Conservation (phyloP, 2,888 invertebrate genomes). For the Dendrolimus houi region DNA sequence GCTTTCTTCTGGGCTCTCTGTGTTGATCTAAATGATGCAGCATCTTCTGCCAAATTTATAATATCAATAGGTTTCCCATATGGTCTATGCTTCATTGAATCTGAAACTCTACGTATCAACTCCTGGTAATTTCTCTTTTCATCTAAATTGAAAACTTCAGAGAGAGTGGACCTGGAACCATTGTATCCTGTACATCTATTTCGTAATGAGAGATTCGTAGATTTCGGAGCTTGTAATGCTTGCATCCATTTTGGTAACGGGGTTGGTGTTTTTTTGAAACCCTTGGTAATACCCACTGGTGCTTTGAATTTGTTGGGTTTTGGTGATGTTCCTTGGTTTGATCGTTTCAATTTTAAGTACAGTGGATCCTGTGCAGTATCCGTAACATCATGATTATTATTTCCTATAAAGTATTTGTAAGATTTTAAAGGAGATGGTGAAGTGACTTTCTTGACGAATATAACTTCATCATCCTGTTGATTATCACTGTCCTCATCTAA, state of each 20-base stretch:
- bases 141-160: constrained; percentile 73
- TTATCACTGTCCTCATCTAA: constrained; percentile 46
- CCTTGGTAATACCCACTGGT: constrained; percentile 51
- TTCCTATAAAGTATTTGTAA: constrained; percentile 39
- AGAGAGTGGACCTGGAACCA: constrained; percentile 49
- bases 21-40: constrained; percentile 47
- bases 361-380: constrained; percentile 31
- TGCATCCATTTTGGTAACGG: constrained; percentile 53
- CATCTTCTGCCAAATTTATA: constrained; percentile 48
- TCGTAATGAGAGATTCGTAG: constrained; percentile 36
- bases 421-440: constrained; percentile 40
- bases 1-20: constrained; percentile 47
- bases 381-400: constrained; percentile 22
- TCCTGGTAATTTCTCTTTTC: constrained; percentile 75
- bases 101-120: constrained; percentile 58
- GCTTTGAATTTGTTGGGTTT: constrained; percentile 50
- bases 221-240: constrained; percentile 38
- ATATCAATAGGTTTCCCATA: constrained; percentile 37
- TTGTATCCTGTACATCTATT: constrained; percentile 43
- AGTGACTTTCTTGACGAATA: constrained; percentile 52
- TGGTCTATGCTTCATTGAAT: constrained; percentile 32
- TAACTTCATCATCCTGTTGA: constrained; percentile 47
- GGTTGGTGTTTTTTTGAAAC: constrained; percentile 44
- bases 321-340: constrained; percentile 41
- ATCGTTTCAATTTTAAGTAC: constrained; percentile 42